phyloP scores from a whole-genome alignment of 2,888 invertebrate species.

The Ennomos erosarius region DNA sequence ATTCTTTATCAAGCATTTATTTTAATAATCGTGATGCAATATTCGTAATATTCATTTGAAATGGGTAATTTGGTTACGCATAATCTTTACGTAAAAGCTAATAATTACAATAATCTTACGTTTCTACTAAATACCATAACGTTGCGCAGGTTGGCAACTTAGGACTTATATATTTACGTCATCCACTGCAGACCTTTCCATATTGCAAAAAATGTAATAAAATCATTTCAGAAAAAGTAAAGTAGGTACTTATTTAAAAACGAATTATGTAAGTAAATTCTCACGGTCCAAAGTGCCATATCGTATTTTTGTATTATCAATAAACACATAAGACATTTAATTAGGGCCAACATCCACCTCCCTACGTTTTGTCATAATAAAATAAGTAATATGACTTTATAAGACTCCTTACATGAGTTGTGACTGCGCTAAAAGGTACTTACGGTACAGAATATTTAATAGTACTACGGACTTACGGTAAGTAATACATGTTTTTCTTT shows the following conservation, averaged over 20 bases:
- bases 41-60: too few relatives aligned
- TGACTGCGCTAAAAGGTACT: conserved; percentile 9
- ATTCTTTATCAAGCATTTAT: neutral
- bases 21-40: too few relatives aligned
- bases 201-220: conserved; percentile 2
- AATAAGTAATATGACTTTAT: conserved; percentile 10
- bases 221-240: conserved; percentile 5
- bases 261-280: conserved; percentile 22
- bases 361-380: conserved; percentile 16
- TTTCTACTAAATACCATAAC: too few relatives aligned
- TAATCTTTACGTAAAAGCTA: too few relatives aligned
- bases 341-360: conserved; percentile 19
- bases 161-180: neutral
- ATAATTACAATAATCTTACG: too few relatives aligned
- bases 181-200: conserved; percentile 3
- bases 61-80: too few relatives aligned
- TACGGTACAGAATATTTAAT: neutral
- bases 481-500: too few relatives aligned
- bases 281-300: conserved; percentile 12
- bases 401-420: conserved; percentile 10
- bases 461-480: too few relatives aligned
- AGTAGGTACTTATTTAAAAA: neutral
- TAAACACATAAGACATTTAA: conserved; percentile 12
- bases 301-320: conserved; percentile 9
- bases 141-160: too few relatives aligned